A percentile compares a stretch with the other conserved stretches of the same genome.
These are phyloP conservation scores for Rhyacophila evoluta DNA, from an alignment of 2,888 invertebrate genomes.

Conservation along the genomic window DNA sequence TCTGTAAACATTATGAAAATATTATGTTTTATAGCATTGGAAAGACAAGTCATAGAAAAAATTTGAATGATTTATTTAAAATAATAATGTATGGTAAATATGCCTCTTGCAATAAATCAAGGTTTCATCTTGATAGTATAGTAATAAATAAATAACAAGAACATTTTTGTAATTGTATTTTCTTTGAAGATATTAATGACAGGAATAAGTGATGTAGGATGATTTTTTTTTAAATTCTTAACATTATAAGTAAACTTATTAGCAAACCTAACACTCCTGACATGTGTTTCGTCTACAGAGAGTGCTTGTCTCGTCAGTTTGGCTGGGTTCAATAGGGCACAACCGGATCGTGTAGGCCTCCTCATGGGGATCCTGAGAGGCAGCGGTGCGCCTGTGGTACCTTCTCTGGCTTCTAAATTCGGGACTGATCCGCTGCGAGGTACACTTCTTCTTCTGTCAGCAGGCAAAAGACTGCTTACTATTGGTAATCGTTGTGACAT, in stretches of 20 bases:
- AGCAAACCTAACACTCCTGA: slow-evolving; percentile 47
- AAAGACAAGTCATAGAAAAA: no score
- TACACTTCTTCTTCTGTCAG: slow-evolving; percentile 57
- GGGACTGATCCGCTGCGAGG: slow-evolving; percentile 73
- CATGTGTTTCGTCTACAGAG: slow-evolving; percentile 81
- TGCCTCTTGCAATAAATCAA: no score
- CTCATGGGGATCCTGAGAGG: slow-evolving; percentile 58
- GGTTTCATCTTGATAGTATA: no score
- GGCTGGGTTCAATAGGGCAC: slow-evolving; percentile 73
- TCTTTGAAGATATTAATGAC: no score
- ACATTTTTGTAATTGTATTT: no score
- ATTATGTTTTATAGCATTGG: no score
- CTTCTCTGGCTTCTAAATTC: slow-evolving; percentile 70
- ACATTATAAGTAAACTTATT: no score
- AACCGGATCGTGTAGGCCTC: slow-evolving; percentile 62
- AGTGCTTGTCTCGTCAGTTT: slow-evolving; percentile 82
- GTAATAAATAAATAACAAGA: no score
- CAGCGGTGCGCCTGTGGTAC: slow-evolving; percentile 63
- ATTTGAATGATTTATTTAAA: no score
- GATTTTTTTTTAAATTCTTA: no score
- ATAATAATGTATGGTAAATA: no score
- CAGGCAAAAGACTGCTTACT: slow-evolving; percentile 50
- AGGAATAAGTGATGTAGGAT: no score
- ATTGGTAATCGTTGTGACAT: slow-evolving; percentile 49
- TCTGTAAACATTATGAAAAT: slow-evolving; percentile 57